Evolutionary conservation across 1,140 invertebrate species (phyloP), one percentile per base, ranked within the genome.

Genomic region (Centruroides sculpturatus): DNA sequence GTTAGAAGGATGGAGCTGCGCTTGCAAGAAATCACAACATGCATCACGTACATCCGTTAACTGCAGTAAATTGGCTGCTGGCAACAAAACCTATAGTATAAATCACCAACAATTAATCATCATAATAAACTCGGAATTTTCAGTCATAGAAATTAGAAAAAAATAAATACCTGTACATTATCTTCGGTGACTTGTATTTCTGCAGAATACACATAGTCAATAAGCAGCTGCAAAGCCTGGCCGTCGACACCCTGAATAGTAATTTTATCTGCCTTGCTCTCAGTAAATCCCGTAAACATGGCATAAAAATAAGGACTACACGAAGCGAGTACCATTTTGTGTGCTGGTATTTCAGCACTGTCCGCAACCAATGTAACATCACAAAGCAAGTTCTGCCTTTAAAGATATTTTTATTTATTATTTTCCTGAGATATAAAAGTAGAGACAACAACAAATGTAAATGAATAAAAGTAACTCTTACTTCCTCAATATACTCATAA

Each of bases 241-340:
- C 84, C 80, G 75, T 92, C 87, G 5, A 92, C 81, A 58, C 85
- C 89, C 75, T 92, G 87, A 36, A 96, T 77, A 7, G 83, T 85
- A 66, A 97, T 84, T 63, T 82, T 73, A 53, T 87, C 81, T 64
- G 85, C 83, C 66, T 86, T 85, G 57, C 89, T 86, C 72, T 95
- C 91, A 68, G 89, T 85, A 73, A 95, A 91, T 70, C 86, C 87
- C 34, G 89, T 94, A 75, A 98, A 98, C 94, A 98, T 98, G 47
- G 92, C 92, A 75, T 87, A 86, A 75, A 98, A 98, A 78, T 98
- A 98, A 3, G 90, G 89, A 68, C 89, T 92, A 71, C 89, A 90
- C 0, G 92, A 85, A 36, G 92, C 87, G 53, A 98, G 76, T 9
- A 98, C 85, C 78, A 92, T 88, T 77, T 91, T 90, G 76, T 98